These are phyloP conservation scores for Colletes latitarsis DNA, from an alignment of 1,140 invertebrate genomes.

Conservation along the genomic window DNA sequence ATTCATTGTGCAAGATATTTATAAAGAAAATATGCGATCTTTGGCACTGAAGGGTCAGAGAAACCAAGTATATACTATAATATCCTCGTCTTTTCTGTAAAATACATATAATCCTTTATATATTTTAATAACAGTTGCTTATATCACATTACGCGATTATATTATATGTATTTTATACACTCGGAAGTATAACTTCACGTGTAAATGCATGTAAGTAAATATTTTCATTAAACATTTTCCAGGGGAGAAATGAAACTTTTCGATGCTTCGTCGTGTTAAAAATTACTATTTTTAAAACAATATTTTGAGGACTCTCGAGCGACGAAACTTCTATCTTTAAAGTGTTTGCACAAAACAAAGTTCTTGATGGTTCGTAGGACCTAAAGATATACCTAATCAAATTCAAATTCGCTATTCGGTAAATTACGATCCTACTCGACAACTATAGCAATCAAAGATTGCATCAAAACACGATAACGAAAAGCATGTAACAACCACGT, in stretches of 20 bases:
- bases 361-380: not conserved
- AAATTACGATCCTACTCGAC: not conserved
- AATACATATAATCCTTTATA: constrained; percentile 16
- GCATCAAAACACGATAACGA: not conserved
- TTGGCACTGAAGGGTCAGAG: not conserved
- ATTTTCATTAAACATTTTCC: not conserved
- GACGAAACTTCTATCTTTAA: not conserved
- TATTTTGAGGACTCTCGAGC: not conserved
- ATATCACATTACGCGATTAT: constrained; percentile 23
- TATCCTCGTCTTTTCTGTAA: not conserved
- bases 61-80: not conserved
- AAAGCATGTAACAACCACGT: constrained; percentile 36
- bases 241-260: not conserved
- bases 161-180: constrained; percentile 17
- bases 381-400: not conserved
- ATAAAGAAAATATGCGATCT: not conserved
- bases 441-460: not conserved
- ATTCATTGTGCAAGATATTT: not conserved
- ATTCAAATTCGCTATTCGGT: not conserved
- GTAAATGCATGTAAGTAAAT: not conserved
- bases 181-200: constrained; percentile 5
- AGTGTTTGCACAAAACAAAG: not conserved
- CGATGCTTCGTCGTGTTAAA: not conserved
- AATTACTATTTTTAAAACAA: not conserved
- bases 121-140: constrained; percentile 11